phyloP scores from a whole-genome alignment of 2,113 vertebrate species.

The Gila orcuttii region DNA sequence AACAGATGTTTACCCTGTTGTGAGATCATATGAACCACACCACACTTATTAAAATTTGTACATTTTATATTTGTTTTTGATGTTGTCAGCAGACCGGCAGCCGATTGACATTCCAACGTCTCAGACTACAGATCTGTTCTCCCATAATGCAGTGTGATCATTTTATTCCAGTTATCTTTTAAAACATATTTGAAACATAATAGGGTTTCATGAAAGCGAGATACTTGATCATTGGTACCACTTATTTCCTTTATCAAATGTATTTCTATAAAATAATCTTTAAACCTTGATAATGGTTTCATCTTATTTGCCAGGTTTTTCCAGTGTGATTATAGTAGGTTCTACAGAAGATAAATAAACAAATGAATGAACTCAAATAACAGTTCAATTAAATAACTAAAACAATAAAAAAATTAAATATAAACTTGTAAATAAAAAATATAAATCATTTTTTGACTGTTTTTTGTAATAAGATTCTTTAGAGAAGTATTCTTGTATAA shows the following conservation, averaged over 20 bases:
- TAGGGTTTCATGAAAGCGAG: background rate
- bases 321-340: background rate
- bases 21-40: background rate
- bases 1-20: background rate
- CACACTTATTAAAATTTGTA: background rate
- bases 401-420: background rate
- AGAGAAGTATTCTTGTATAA: background rate
- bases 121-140: background rate
- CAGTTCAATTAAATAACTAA: background rate
- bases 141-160: background rate
- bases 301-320: background rate
- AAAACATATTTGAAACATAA: background rate
- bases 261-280: background rate
- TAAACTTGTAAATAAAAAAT: no score
- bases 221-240: background rate
- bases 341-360: background rate
- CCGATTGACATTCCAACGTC: background rate
- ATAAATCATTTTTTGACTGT: background rate
- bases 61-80: background rate
- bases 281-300: background rate
- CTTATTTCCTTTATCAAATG: background rate
- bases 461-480: background rate
- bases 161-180: background rate
- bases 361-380: background rate
- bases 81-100: slow-evolving; percentile 1